phyloP scores from a whole-genome alignment of 37 sponge, comb jelly and placozoan genomes.

The Hexactinellida sp. region DNA sequence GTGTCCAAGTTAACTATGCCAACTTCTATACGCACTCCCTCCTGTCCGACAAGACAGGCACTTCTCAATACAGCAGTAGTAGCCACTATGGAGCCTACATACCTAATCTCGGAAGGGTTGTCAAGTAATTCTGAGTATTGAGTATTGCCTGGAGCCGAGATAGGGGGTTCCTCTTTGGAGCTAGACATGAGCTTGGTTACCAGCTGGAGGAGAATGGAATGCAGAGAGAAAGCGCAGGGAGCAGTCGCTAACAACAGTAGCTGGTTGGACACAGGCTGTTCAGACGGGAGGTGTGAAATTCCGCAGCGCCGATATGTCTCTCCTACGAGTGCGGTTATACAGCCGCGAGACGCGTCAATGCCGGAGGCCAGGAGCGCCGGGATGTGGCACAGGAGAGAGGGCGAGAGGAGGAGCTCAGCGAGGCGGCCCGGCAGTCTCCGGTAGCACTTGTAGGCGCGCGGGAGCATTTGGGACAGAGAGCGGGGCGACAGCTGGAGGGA shows the following conservation, averaged over 20 bases:
- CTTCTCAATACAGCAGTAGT: not conserved
- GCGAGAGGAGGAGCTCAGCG: not conserved
- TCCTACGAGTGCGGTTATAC: not conserved
- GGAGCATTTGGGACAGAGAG: not conserved
- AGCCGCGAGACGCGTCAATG: not conserved
- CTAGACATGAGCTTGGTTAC: not conserved
- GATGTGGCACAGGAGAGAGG: not conserved
- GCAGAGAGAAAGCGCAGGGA: not conserved
- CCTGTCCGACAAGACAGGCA: not conserved
- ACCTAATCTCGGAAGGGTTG: not conserved
- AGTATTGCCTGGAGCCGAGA: not conserved
- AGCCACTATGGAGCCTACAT: not conserved
- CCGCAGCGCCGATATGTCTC: not conserved
- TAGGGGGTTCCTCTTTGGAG: not conserved
- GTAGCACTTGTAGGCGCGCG: not conserved
- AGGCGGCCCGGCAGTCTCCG: not conserved
- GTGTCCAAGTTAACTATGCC: not conserved
- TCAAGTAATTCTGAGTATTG: not conserved
- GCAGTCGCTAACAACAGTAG: not conserved
- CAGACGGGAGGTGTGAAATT: not conserved
- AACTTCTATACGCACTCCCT: not conserved
- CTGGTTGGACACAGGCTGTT: not conserved
- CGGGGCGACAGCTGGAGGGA: not conserved
- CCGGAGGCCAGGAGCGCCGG: not conserved
- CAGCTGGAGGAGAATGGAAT: not conserved